Conservation (phyloP, 1,140 invertebrate genomes). For the Fragariocoptes setiger region DNA sequence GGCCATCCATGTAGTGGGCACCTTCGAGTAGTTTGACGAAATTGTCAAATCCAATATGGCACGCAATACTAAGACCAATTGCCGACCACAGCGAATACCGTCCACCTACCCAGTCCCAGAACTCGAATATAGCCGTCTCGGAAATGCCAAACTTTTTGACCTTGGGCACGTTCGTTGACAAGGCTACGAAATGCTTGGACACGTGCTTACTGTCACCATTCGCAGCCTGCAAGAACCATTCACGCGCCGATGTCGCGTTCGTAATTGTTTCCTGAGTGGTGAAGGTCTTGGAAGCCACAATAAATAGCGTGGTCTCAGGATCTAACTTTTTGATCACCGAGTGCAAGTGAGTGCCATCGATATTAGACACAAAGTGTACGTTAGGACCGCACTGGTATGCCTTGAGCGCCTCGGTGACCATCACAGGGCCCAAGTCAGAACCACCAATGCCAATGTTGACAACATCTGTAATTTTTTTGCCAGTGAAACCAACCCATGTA, state of each 20-base stretch:
- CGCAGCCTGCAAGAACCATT: constrained; percentile 56
- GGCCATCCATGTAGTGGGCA: constrained; percentile 71
- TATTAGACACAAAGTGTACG: constrained; percentile 93
- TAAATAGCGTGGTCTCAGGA: constrained; percentile 79
- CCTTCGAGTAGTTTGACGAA: constrained; percentile 69
- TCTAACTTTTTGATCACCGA: constrained; percentile 65
- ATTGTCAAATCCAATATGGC: constrained; percentile 73
- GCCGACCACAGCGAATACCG: constrained; percentile 93
- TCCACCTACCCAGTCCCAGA: constrained; percentile 99
- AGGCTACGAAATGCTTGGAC: constrained; percentile 84
- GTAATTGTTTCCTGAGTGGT: constrained; percentile 93
- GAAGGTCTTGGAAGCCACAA: constrained; percentile 64
- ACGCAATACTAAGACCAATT: constrained; percentile 76
- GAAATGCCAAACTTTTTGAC: constrained; percentile 90
- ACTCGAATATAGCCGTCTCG: constrained; percentile 89
- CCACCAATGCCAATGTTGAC: constrained; percentile 99
- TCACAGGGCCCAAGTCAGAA: constrained; percentile 85
- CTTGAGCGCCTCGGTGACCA: constrained; percentile 93
- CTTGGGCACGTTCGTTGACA: constrained; percentile 74
- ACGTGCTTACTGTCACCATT: constrained; percentile 58
- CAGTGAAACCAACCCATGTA: constrained; percentile 57
- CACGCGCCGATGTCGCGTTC: constrained; percentile 81
- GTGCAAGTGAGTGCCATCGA: constrained; percentile 90
- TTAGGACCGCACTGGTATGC: constrained; percentile 45
- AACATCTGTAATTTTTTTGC: constrained; percentile 80